These are phyloP conservation scores for Epinephelus cyanopodus DNA, from an alignment of 2,113 vertebrate genomes.

Conservation along the genomic window DNA sequence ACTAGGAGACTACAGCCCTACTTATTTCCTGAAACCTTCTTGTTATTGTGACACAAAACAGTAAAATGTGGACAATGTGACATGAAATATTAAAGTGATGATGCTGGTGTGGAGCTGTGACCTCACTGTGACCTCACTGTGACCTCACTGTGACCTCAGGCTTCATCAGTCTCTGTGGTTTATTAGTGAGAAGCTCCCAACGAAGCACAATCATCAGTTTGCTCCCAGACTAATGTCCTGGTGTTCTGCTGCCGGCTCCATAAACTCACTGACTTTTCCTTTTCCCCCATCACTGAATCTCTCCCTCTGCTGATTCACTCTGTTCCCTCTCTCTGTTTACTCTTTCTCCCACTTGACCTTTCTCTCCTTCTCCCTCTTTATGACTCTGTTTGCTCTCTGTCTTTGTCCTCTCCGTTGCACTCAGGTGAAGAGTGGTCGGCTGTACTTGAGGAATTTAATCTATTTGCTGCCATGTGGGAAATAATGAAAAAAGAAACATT, in stretches of 20 bases:
- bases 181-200: background rate
- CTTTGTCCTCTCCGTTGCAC: background rate
- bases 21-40: too few relatives aligned
- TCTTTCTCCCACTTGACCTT: too few relatives aligned
- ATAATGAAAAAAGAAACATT: too few relatives aligned
- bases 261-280: background rate
- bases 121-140: background rate
- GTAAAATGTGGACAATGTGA: background rate
- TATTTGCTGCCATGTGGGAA: background rate
- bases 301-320: slow-evolving; percentile 4
- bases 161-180: background rate
- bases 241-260: background rate
- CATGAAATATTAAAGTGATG: background rate
- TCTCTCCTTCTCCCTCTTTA: too few relatives aligned
- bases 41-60: too few relatives aligned
- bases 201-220: background rate
- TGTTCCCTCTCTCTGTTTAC: background rate
- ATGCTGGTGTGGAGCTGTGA: background rate
- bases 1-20: too few relatives aligned
- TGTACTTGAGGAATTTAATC: background rate
- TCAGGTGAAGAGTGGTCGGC: background rate
- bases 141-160: background rate
- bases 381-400: background rate
- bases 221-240: too few relatives aligned
- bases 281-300: background rate